Evolutionary conservation across 1,140 invertebrate genomes (phyloP), one percentile per base, ranked within the genome.

Genomic region (Zaprionus lachaisei): DNA sequence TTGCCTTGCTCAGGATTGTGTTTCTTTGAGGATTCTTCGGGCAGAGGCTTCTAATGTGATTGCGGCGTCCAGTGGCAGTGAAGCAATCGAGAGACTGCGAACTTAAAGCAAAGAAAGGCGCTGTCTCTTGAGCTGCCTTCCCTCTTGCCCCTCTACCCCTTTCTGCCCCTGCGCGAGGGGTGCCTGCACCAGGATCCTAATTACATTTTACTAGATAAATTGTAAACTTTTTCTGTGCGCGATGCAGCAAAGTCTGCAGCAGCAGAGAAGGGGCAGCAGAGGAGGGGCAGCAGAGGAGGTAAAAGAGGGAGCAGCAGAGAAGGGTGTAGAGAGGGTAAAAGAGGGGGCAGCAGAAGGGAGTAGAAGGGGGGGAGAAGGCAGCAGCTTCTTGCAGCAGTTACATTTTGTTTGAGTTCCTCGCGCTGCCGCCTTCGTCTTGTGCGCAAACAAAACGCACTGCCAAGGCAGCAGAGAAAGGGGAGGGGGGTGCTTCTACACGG

Each of bases 191-290:
- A 82, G 82, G 82, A 86, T 91, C 90, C 90, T 92, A 92, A 92
- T 92, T 92, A 92, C 90, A 92, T 92, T 92, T 92, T 92, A 90
- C 90, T 91, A 87, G 90, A 92, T 92, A 92, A 92, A 92, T 92
- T 92, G 85, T 91, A 92, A 92, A 92, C 83, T 92, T 92, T 91
- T 91, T 82, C 82, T 80, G 80, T 80, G 80, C 89, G 61, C 81
- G 77, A 75, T 71, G 58, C 76, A 34, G 57, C 57, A 14, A 38
- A 37, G 26, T 61, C 72, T 61, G 61, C 71, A 64, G 72, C 63
- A 34, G 31, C 31, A 34, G 9, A 11, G 31, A 9, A 31, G 31
- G 9, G 9, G 31, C 24, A 24, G 28, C 28, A 31, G 9, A 31
- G 31, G 31, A 3, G 31, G 28, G 31, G 28, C 2, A 9, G 28